These are phyloP conservation scores for Miichthys miiuy DNA, from an alignment of 2,797 vertebrate genomes.

Conservation along the genomic window DNA sequence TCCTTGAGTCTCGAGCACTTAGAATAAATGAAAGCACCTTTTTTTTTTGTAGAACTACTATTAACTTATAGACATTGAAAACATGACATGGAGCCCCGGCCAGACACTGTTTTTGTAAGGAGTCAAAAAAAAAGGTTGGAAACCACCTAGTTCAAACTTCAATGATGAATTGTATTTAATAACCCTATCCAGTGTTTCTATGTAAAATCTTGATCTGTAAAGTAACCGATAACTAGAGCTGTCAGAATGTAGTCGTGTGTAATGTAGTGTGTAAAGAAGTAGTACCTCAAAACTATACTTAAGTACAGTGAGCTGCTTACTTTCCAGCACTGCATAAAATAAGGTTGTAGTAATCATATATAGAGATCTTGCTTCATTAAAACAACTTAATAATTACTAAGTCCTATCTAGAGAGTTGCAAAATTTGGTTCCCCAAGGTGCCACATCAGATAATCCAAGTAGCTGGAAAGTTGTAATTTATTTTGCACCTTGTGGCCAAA, in stretches of 20 bases:
- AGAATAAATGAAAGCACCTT: neutral
- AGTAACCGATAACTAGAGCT: neutral
- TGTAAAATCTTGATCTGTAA: neutral
- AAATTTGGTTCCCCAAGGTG: slow-evolving; percentile 40
- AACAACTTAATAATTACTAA: slow-evolving; percentile 24
- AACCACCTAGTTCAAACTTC: neutral
- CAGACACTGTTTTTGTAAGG: neutral
- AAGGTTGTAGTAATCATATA: neutral
- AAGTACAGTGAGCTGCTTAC: neutral
- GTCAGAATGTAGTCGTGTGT: neutral
- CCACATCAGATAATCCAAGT: slow-evolving; percentile 43
- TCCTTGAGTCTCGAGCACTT: neutral
- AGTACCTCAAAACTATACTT: neutral
- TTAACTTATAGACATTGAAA: neutral
- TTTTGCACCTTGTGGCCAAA: slow-evolving; percentile 66
- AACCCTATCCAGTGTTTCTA: neutral
- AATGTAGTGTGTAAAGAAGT: neutral
- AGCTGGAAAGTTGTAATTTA: slow-evolving; percentile 56
- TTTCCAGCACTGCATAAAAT: neutral
- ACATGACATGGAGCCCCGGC: neutral
- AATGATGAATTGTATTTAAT: neutral
- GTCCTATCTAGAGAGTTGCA: slow-evolving; percentile 6
- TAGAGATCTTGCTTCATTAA: slow-evolving; percentile 18
- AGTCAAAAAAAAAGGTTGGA: neutral
- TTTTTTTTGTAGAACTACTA: neutral